Conservation (phyloP, 2,888 invertebrate genomes). For the Alcis repandata region DNA sequence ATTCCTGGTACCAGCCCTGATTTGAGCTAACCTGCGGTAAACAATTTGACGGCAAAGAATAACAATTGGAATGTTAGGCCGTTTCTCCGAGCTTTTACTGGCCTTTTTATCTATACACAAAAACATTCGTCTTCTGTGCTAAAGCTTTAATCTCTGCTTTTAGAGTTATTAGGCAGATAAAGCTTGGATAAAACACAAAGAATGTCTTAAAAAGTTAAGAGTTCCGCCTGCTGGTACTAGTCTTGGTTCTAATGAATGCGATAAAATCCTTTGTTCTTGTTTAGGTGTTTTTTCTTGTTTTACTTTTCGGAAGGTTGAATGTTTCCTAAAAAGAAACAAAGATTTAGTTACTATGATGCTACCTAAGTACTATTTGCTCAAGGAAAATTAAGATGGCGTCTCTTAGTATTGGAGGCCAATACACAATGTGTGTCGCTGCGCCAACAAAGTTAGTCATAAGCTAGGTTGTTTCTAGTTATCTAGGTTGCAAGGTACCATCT, state of each 20-base stretch:
- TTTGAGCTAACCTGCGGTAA: slow-evolving; percentile 60
- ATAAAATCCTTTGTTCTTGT: slow-evolving; percentile 44
- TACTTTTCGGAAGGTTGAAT: slow-evolving; percentile 9
- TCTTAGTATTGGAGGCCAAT: no score
- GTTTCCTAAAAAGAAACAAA: slow-evolving; percentile 20
- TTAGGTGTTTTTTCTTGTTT: slow-evolving; percentile 22
- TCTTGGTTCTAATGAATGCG: slow-evolving; percentile 22
- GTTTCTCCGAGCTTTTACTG: slow-evolving; percentile 47
- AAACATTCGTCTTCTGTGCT: slow-evolving; percentile 35
- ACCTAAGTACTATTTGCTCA: no score
- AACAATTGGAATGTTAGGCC: slow-evolving; percentile 47
- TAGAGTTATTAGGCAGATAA: slow-evolving; percentile 40
- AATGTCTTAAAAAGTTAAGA: slow-evolving; percentile 44
- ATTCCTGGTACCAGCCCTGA: slow-evolving; percentile 63
- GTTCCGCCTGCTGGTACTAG: slow-evolving; percentile 23
- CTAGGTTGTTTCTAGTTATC: no score
- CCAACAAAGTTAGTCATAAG: no score
- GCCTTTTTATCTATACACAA: slow-evolving; percentile 44
- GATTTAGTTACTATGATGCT: neutral
- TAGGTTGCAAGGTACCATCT: no score
- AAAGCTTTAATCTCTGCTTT: slow-evolving; percentile 41
- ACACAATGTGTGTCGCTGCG: no score
- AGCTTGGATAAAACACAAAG: slow-evolving; percentile 33
- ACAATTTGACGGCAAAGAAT: slow-evolving; percentile 64
- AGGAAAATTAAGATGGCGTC: no score